These are phyloP conservation scores for Canis aureus DNA, from an alignment of 2,113 vertebrate species.

Conservation along the genomic window DNA sequence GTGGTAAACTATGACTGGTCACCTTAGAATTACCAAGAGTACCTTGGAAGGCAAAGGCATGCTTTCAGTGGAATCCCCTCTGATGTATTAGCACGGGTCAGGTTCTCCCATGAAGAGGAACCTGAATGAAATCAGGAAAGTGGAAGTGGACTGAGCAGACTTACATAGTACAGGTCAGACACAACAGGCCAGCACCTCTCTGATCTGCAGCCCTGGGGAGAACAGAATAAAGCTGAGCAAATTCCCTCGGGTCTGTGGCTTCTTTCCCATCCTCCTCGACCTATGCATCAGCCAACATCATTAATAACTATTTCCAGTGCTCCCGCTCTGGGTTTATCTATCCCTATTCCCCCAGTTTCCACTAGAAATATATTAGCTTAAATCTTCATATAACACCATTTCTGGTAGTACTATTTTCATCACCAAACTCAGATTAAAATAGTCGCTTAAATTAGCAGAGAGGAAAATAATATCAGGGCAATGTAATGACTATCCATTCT, in stretches of 20 bases:
- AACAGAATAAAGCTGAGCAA: neutral
- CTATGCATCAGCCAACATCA: neutral
- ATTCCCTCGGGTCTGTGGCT: neutral
- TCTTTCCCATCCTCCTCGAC: neutral
- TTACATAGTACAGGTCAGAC: neutral
- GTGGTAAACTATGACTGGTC: neutral
- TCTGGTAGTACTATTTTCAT: neutral
- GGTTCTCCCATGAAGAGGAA: neutral
- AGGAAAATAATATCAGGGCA: neutral
- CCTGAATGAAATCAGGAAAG: neutral
- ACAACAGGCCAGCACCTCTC: neutral
- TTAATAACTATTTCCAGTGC: neutral
- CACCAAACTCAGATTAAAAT: conserved; percentile 1
- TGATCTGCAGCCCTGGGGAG: neutral
- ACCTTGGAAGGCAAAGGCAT: neutral
- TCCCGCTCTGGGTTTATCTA: neutral
- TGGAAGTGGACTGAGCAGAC: neutral
- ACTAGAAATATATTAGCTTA: neutral
- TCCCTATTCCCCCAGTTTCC: neutral
- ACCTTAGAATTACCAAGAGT: neutral
- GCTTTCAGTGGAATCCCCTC: neutral
- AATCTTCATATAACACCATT: neutral
- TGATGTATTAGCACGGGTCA: neutral
- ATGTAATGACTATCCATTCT: neutral
- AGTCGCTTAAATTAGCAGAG: neutral